Base-by-base conservation (phyloP, 2,888 invertebrate species). In the Ectobius pallidus region DNA sequence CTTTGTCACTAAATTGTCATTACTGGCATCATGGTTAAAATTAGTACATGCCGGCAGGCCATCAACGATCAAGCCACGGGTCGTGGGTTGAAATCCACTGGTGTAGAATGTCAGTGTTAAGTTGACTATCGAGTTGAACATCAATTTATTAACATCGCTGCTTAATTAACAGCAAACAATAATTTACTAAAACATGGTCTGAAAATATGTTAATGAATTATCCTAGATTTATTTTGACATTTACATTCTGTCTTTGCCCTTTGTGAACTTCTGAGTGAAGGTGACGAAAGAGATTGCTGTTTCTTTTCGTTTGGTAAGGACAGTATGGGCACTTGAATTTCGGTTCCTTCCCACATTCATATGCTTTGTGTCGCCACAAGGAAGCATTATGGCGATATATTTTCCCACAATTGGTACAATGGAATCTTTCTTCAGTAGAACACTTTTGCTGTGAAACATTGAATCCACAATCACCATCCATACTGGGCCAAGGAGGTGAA, bases 271-370 rank as follows among this genome's bases (percentile, higher is more conserved):
- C 65, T n/a, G 65, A 65, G 76, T 69, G 27, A 14, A 76, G 71
- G 44, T 78, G 77, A 32, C 72, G 70, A 34, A 73, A 69, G 32
- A 77, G 63, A 61, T 73, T 74, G 25, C 75, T 74, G 70, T 75
- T 77, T 42, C 74, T 76, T 9, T 73, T 74, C 2, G 75, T 68
- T 34, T 73, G 67, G 42, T 75, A 70, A 1, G 75, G 69, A 46
- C 77, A 77, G 1, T 72, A 58, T 14, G 70, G 72, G 30, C 77
- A 77, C 32, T 72, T 71, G 46, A 75, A 75, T 22, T 73, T 62
- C 11, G 76, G 75, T 46, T 76, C 76, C 44, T 74, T 74, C 16
- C 75, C 76, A 49, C 77, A 77, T 58, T 75, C 77, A 55, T 73
- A 73, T 7, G 63, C 52, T 14, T 71, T 63, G 46, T 77, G 77